Percentiles rank a stretch among this genome's conserved stretches.
Evolutionary conservation across 2,888 invertebrate genomes (phyloP).

Genomic region (Ophion slaviceki): DNA sequence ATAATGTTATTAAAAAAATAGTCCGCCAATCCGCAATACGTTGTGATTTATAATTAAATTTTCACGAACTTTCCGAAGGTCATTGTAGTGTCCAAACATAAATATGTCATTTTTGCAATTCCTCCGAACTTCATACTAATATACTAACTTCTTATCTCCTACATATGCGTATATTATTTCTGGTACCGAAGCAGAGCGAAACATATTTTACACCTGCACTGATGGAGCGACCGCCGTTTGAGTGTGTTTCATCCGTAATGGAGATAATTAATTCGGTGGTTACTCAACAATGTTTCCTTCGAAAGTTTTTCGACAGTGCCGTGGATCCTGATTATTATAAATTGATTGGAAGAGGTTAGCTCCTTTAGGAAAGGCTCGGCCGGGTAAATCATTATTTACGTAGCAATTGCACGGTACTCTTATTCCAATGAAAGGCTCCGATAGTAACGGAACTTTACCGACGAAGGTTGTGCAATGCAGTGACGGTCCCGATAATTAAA

Average conservation of each 20-base stretch:
- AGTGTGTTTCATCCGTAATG: background rate
- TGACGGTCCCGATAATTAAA: conserved; percentile 50
- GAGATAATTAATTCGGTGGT: background rate
- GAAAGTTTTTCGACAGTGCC: background rate
- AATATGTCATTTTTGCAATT: too few species aligned
- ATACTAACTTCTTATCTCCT: too few species aligned
- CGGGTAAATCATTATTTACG: conserved; percentile 24
- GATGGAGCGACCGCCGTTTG: background rate
- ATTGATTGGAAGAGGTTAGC: conserved; percentile 5
- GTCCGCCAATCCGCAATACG: too few species aligned
- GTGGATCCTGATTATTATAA: conserved; percentile 15
- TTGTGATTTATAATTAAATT: background rate
- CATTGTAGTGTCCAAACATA: too few species aligned
- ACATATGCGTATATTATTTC: too few species aligned
- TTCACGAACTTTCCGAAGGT: background rate
- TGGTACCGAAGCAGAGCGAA: background rate
- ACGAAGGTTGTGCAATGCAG: conserved; percentile 16
- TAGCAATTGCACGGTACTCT: conserved; percentile 1
- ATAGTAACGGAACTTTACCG: conserved; percentile 17
- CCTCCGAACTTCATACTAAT: background rate
- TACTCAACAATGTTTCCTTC: background rate
- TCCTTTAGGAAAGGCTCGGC: background rate
- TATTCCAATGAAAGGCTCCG: conserved; percentile 7
- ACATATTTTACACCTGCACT: background rate
- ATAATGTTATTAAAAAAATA: background rate